Conservation (phyloP, 2,113 vertebrate species). For the Lanius ludovicianus region DNA sequence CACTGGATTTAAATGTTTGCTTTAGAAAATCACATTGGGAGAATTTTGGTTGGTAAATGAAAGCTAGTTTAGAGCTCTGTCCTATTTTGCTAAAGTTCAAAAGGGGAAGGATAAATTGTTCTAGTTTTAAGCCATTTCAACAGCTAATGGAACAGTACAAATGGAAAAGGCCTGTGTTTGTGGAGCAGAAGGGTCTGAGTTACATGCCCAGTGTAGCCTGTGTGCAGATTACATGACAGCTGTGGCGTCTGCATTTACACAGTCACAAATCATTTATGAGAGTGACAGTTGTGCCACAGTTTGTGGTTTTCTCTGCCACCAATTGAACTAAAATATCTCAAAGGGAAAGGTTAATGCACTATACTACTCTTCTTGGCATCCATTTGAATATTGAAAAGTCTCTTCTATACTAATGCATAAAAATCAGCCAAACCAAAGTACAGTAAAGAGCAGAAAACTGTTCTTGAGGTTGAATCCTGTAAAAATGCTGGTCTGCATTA, state of each 20-base stretch:
- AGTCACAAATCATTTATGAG: constrained; percentile 53
- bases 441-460: background rate
- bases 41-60: constrained; percentile 53
- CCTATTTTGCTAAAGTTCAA: constrained; percentile 42
- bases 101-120: constrained; percentile 56
- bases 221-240: constrained; percentile 48
- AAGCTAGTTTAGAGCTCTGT: constrained; percentile 17
- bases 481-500: background rate
- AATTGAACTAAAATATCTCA: constrained; percentile 62
- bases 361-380: constrained; percentile 46
- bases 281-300: constrained; percentile 59
- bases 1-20: constrained; percentile 56
- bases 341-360: constrained; percentile 65
- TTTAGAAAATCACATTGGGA: constrained; percentile 55
- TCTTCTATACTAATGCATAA: constrained; percentile 35
- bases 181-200: constrained; percentile 37
- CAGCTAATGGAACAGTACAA: constrained; percentile 29
- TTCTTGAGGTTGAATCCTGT: background rate
- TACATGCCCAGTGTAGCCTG: background rate
- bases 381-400: constrained; percentile 55
- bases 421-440: constrained; percentile 28
- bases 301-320: constrained; percentile 64
- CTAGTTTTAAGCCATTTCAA: constrained; percentile 42
- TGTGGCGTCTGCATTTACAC: constrained; percentile 39
- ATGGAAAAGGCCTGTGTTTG: constrained; percentile 7